phyloP scores from a whole-genome alignment of 2,888 invertebrate species.

The Notodromas monacha region DNA sequence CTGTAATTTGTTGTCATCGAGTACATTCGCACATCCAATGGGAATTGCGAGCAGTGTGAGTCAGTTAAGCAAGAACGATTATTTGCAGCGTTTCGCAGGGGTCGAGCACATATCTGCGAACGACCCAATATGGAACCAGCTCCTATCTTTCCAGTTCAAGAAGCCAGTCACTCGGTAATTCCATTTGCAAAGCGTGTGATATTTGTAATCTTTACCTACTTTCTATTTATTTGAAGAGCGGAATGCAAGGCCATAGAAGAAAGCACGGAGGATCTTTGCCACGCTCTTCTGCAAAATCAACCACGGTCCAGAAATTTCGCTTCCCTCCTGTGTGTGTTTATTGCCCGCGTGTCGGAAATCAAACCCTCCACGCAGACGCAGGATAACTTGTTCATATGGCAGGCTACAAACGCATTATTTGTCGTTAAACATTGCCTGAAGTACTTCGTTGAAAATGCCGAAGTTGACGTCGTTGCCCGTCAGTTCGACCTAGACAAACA shows the following conservation, averaged over 20 bases:
- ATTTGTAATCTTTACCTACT: too few relatives aligned
- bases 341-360: constrained; percentile 44
- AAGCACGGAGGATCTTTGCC: not conserved
- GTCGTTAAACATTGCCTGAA: constrained; percentile 45
- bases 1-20: too few relatives aligned
- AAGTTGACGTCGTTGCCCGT: constrained; percentile 51
- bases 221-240: too few relatives aligned
- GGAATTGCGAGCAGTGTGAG: not conserved
- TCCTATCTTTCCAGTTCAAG: constrained; percentile 60
- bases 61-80: constrained; percentile 29
- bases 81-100: constrained; percentile 41
- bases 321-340: constrained; percentile 50
- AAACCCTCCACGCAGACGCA: constrained; percentile 54
- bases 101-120: constrained; percentile 43
- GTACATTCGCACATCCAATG: too few relatives aligned
- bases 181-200: too few relatives aligned
- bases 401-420: constrained; percentile 69
- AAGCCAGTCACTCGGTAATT: constrained; percentile 42
- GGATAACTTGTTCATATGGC: constrained; percentile 57
- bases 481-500: too few relatives aligned
- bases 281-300: constrained; percentile 42
- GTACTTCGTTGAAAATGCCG: constrained; percentile 59
- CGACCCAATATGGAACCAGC: constrained; percentile 72
- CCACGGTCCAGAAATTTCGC: constrained; percentile 59
- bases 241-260: too few relatives aligned